phyloP scores from a whole-genome alignment of 2,113 vertebrate genomes.

The Scytalopus superciliaris region DNA sequence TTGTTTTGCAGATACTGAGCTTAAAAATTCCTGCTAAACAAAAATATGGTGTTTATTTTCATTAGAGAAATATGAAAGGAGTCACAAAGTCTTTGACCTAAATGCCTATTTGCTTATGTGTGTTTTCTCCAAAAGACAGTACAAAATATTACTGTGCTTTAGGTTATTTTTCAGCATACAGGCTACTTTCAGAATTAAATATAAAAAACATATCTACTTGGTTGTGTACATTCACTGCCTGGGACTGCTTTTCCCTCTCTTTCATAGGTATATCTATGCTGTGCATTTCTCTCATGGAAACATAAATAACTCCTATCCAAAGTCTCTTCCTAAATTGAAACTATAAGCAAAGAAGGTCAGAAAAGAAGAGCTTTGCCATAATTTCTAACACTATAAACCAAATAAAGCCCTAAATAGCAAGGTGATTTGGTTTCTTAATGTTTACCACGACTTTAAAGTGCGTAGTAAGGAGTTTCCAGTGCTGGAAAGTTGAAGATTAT shows the following conservation, averaged over 20 bases:
- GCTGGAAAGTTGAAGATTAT: neutral
- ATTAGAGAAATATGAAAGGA: neutral
- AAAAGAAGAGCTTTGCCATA: neutral
- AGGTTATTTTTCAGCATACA: neutral
- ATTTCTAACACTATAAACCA: neutral
- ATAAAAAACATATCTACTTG: neutral
- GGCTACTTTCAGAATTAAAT: neutral
- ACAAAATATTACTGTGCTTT: neutral
- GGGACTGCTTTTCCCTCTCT: neutral
- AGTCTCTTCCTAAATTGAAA: neutral
- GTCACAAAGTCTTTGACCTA: neutral
- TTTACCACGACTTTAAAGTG: neutral
- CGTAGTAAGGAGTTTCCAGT: neutral
- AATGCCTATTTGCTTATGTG: neutral
- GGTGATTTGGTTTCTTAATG: neutral
- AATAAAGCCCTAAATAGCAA: neutral
- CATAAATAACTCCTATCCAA: neutral
- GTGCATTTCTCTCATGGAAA: neutral
- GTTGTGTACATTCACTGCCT: neutral
- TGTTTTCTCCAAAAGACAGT: neutral
- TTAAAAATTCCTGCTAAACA: neutral
- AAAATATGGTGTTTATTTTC: neutral
- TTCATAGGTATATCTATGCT: neutral
- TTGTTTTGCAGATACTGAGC: neutral
- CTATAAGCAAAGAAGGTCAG: neutral